Base-by-base conservation (phyloP, 2,888 invertebrate species). In the Leucophenga maculata region DNA sequence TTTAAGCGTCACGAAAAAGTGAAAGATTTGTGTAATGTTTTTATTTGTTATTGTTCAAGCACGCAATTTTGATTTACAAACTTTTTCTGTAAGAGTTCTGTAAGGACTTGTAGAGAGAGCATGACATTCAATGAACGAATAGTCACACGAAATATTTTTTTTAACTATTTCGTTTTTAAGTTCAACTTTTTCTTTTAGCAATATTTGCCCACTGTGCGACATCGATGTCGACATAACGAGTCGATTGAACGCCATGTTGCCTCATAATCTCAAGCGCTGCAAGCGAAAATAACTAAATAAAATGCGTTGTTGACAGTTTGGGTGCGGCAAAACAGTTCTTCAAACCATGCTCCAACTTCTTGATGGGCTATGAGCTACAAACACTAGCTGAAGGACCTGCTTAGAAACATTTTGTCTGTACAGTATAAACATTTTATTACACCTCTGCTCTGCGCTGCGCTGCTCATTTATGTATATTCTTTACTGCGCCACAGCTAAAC, bases 381-480 rank as follows among this genome's bases (percentile, higher is more conserved):
- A 6, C 3, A 39, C 39, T 39, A 39, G 3, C 39, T 8, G 39
- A 50, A 18, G 16, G 6, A 50, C 50, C 18, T 26, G 26, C 50
- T n/a, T 16, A 50, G 50, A 50, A 8, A 13, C 16, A 16, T 13
- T 11, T 50, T 39, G 22, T 55, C 55, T 55, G 26, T 26, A 13
- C 14, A 85, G 83, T 77, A 77, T 69, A 79, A 77, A 76, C 76
- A 77, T 85, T 85, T 85, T 84, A 86, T 85, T 83, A 83, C 80
- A 85, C 84, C 85, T 84, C 85, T 76, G 84, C 85, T 84, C 85
- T 76, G 83, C 1, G 39, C 39, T 39, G 39, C 39, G 39, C 74
- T 72, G 62, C 48, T 74, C 78, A 75, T 73, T 77, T 76, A 46
- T 74, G 72, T 73, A 67, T 68, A 66, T 64, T 64, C 14, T n/a